Base-by-base conservation (phyloP, 2,797 vertebrate species). In the Cynopterus sphinx region DNA sequence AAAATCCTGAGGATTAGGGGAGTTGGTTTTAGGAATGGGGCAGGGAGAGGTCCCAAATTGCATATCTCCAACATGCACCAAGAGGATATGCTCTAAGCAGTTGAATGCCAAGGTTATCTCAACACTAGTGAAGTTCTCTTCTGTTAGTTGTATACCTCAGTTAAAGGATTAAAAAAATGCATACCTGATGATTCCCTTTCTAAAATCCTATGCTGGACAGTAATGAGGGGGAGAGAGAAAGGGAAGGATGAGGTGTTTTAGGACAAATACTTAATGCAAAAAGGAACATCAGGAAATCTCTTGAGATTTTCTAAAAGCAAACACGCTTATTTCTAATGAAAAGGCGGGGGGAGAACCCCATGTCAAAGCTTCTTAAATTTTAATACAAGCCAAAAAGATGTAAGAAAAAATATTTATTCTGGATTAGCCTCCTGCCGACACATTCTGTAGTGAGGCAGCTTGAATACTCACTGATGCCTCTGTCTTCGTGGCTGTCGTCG, bases 401-500 rank as follows among this genome's bases (percentile, higher is more conserved):
- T 73, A 24, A 94, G 89, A 78, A 82, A 36, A 93, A 49, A 49
- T 51, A 57, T 46, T 55, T 79, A 51, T 67, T 87, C 75, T 24
- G 77, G 90, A 65, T 71, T 7, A 57, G 93, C 55, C 83, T 67
- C 87, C 28, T 1, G 43, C 96, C 15, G 94, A 51, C 74, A 53
- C 13, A 3, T 9, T 39, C 77, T 2, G 31, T 51, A 33, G 28
- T 0, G 4, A 81, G 91, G 75, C 11, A 15, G 36, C 63, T 19
- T 2, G 33, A 17, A 61, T 92, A 99, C 99, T 99, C 98, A 99
- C 99, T 99, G 98, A 99, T 99, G 95, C 99, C 99, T 98, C 99
- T 98, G 98, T 99, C 99, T 92, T 99, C 99, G 0, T 99, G 99
- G 98, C 99, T 99, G 98, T 99, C 99, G 0, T 99, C 99, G 0